Percentiles rank a stretch among this genome's conserved stretches.
These are phyloP conservation scores for Probaryconus sp. DNA, from an alignment of 1,140 invertebrate species.

Conservation along the genomic window DNA sequence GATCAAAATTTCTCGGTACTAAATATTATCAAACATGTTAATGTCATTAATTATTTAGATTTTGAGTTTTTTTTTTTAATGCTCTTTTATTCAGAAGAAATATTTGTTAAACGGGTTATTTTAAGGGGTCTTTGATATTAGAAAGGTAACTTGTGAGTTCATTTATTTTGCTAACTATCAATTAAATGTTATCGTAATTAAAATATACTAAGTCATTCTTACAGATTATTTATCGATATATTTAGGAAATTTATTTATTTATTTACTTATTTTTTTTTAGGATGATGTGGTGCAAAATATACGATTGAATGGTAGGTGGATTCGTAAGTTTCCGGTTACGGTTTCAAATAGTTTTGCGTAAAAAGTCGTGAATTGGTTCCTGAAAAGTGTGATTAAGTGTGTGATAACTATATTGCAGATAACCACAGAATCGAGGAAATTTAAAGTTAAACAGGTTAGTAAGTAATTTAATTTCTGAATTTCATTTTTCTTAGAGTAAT, in stretches of 20 bases:
- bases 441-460: conserved; percentile 18
- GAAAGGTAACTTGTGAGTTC: too few species aligned
- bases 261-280: too few species aligned
- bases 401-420: background rate
- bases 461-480: conserved; percentile 2
- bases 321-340: conserved; percentile 11
- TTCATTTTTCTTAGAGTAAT: conserved; percentile 21
- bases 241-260: too few species aligned
- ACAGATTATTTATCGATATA: too few species aligned
- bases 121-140: too few species aligned
- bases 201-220: too few species aligned
- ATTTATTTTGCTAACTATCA: too few species aligned
- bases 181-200: too few species aligned
- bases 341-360: background rate
- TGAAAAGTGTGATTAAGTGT: conserved; percentile 24
- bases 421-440: background rate
- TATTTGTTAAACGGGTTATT: too few species aligned
- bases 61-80: background rate
- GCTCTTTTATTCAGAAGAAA: too few species aligned
- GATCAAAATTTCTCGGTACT: background rate
- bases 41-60: background rate
- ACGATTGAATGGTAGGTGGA: conserved; percentile 3
- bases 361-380: background rate
- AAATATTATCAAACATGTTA: too few species aligned
- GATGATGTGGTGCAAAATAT: conserved; percentile 1